Evolutionary conservation across 2,888 invertebrate genomes (phyloP).

Genomic region (Mimas tiliae): DNA sequence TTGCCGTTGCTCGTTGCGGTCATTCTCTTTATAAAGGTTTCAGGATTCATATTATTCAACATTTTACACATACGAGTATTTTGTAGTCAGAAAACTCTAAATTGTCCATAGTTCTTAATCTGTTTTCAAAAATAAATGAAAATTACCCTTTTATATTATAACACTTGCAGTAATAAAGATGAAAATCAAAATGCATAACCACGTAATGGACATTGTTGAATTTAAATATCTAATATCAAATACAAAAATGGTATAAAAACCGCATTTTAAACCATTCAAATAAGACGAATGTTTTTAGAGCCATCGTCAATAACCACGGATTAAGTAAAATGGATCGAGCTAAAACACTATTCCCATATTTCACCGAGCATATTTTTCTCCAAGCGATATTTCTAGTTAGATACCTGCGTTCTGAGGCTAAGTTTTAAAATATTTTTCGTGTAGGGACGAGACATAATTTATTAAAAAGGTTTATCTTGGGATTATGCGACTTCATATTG

Average conservation of each 20-base stretch:
- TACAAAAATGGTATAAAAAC: background rate
- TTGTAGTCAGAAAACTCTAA: too few species aligned
- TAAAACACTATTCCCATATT: conserved; percentile 9
- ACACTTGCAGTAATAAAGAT: too few species aligned
- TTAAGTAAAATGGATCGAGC: conserved; percentile 9
- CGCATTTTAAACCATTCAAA: background rate
- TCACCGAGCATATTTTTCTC: conserved; percentile 15
- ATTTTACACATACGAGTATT: too few species aligned
- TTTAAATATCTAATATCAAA: background rate
- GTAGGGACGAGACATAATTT: conserved; percentile 20
- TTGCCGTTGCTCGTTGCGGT: too few species aligned
- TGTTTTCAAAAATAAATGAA: too few species aligned
- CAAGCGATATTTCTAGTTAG: conserved; percentile 1
- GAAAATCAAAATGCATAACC: too few species aligned
- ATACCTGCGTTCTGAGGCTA: conserved; percentile 7
- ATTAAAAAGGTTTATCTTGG: conserved; percentile 20
- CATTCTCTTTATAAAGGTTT: too few species aligned
- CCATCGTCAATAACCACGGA: background rate
- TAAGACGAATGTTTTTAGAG: conserved; percentile 8
- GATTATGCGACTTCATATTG: background rate
- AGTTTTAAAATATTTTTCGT: conserved; percentile 15
- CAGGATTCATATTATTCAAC: too few species aligned
- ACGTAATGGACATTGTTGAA: background rate
- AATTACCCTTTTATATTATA: too few species aligned
- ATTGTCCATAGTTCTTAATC: too few species aligned